Conservation (phyloP, 2,888 invertebrate genomes). For the Aromia moschata region DNA sequence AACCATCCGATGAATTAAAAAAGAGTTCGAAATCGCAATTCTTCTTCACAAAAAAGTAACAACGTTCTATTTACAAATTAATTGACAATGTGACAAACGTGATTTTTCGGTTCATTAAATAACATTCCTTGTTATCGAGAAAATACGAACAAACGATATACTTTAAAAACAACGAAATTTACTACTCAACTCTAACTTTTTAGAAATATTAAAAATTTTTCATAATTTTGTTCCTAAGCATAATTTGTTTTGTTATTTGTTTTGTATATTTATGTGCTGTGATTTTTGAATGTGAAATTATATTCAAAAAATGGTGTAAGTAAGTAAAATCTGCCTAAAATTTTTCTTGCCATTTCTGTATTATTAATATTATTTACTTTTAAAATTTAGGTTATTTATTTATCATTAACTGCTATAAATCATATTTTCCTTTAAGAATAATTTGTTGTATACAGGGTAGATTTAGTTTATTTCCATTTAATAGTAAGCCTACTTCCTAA, state of each 20-base stretch:
- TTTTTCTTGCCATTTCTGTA: conserved; percentile 65
- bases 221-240: conserved; percentile 59
- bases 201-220: conserved; percentile 22
- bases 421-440: conserved; percentile 40
- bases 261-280: conserved; percentile 61
- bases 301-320: conserved; percentile 50
- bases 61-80: conserved; percentile 12
- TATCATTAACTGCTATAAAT: conserved; percentile 50
- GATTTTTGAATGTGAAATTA: conserved; percentile 60
- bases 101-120: background rate
- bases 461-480: conserved; percentile 31
- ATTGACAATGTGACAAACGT: background rate
- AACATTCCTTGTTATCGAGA: conserved; percentile 12
- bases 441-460: conserved; percentile 46
- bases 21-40: too few species aligned
- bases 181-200: conserved; percentile 9
- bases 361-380: conserved; percentile 51
- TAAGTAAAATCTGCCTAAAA: conserved; percentile 59
- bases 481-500: conserved; percentile 51
- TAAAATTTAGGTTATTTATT: conserved; percentile 52
- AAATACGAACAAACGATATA: conserved; percentile 2
- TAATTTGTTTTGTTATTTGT: conserved; percentile 56
- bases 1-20: too few species aligned
- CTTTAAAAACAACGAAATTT: conserved; percentile 16
- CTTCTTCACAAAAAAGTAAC: too few species aligned